Evolutionary conservation across 2,797 vertebrate genomes (phyloP), one percentile per base, ranked within the genome.

Genomic region (Yasuhikotakia modesta): DNA sequence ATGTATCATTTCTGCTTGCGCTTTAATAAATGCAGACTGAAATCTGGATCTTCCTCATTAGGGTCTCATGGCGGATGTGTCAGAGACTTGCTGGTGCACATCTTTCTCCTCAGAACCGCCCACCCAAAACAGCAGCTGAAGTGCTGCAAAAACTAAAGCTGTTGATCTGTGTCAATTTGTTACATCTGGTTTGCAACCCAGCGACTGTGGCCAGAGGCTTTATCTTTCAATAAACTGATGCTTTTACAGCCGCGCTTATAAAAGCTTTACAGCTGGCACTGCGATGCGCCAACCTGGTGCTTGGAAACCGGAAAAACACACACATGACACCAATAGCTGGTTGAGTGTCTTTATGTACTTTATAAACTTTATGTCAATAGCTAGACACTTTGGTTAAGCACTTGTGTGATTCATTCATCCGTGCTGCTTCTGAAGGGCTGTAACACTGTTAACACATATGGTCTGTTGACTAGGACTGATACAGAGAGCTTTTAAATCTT

Each of bases 11-110:
- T 80, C 70, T 68, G 50, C 30, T 45, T 52, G 73, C 63, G 58
- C 43, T 70, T 75, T 73, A 67, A 55, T 13, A 14, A 21, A 7
- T 11, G 46, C 67, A 70, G 64, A 68, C 66, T 55, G 65, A 70
- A 63, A 55, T 45, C 61, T 46, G 57, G 48, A 76, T 82, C 60
- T 73, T 55, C 58, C 73, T 79, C 67, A 68, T 78, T 64, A 73
- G 57, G 32, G 55, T 57, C 80, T 79, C 48, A 74, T 39, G 52
- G 57, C 27, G 55, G 63, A 72, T 64, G 60, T 71, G 66, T 78
- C 66, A 69, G 50, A 48, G 76, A 70, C 60, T 66, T 73, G 69
- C 73, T 68, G 46, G 5, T 53, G 27, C 58, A 43, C 22, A 30
- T 72, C 13, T 73, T 17, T 61, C 35, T 24, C 53, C 19, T 21